Conservation (phyloP, 2,113 vertebrate species). For the Gracilinanus agilis region DNA sequence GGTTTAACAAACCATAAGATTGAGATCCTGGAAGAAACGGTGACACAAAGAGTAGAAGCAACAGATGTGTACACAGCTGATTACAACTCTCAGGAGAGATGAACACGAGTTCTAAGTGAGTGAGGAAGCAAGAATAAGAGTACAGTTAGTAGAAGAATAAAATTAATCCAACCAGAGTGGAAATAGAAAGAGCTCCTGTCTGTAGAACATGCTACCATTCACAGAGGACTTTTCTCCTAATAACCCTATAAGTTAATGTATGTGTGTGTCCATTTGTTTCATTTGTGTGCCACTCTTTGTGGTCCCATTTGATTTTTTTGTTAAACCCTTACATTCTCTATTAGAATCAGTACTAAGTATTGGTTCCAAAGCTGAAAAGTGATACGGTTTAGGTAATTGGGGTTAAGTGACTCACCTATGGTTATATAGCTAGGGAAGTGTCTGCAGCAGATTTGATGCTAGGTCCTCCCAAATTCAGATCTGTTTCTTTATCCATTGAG, state of each 20-base stretch:
- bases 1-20: neutral
- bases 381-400: no score
- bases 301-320: no score
- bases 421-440: no score
- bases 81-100: neutral
- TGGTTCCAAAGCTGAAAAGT: no score
- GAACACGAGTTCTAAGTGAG: neutral
- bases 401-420: no score
- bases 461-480: no score
- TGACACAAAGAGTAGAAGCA: neutral
- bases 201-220: neutral
- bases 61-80: neutral
- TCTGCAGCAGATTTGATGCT: no score
- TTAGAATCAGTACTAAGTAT: no score
- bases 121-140: neutral
- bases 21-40: neutral
- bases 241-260: neutral
- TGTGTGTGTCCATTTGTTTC: neutral
- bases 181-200: neutral
- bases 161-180: neutral
- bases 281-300: no score
- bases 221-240: neutral
- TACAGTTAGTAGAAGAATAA: neutral
- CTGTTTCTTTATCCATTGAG: no score
- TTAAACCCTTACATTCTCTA: no score